Evolutionary conservation across 2,888 invertebrate genomes (phyloP), one percentile per base, ranked within the genome.

Genomic region (Lymantria monacha): DNA sequence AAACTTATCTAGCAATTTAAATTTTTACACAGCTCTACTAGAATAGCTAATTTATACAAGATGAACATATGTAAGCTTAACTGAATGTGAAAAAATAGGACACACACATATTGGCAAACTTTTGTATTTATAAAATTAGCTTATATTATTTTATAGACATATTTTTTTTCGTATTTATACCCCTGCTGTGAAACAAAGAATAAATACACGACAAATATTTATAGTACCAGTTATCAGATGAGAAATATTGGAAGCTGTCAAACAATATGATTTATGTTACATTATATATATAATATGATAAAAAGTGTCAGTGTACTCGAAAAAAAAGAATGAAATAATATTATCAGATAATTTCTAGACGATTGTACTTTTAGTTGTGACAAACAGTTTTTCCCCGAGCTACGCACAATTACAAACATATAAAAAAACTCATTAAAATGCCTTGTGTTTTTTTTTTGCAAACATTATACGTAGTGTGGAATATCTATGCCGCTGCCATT

Each of bases 341-440:
- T 5, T 38, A 33, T 7, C 1, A 33, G 31, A n/a, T 9, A 5
- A 30, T 48, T 10, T 10, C 40, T 43, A 15, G 30, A 37, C 41
- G 52, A 48, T 43, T 57, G 49, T 57, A 49, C 44, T 30, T 13
- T 3, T 12, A 45, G 45, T 8, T 37, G 8, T 36, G 43, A 47
- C 10, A 54, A 58, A 55, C 31, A 44, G 49, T 49, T 42, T n/a
- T 47, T 46, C 12, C 22, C 38, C 12, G 36, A 48, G 44, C 31
- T 43, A 49, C 12, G 22, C 42, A 53, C 53, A 42, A 47, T 51
- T 9, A 42, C 44, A 49, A 55, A 45, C 42, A 44, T 48, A 64
- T 55, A 53, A 63, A 59, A 61, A n/a, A 59, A 14, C 51, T 56
- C 56, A 48, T 63, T 59, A 59, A 59, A 59, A 53, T 62, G 46